Percentiles rank a stretch among this genome's conserved stretches.
phyloP scores from a whole-genome alignment of 1,140 invertebrate species.

The Drosophila burlai region DNA sequence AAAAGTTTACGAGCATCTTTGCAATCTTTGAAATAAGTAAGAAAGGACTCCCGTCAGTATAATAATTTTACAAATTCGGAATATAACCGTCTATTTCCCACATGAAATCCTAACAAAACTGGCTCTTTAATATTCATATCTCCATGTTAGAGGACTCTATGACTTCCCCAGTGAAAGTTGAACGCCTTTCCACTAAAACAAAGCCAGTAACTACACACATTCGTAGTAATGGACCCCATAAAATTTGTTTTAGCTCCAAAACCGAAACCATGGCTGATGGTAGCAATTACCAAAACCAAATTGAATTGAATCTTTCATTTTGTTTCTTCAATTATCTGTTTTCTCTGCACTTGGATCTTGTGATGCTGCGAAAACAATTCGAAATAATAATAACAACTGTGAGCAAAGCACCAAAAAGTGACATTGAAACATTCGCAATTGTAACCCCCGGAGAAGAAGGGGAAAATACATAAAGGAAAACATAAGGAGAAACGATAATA shows the following conservation, averaged over 20 bases:
- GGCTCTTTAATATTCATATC: background rate
- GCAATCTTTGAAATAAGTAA: too few relatives aligned
- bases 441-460: constrained; percentile 18
- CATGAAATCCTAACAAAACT: background rate
- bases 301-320: constrained; percentile 28
- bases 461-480: constrained; percentile 8
- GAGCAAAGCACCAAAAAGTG: constrained; percentile 19
- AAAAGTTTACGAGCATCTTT: too few relatives aligned
- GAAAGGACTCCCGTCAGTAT: too few relatives aligned
- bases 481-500: constrained; percentile 25
- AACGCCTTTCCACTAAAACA: background rate
- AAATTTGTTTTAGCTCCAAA: constrained; percentile 4
- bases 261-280: constrained; percentile 7
- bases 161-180: constrained; percentile 11
- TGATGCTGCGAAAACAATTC: constrained; percentile 43
- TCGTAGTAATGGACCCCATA: background rate
- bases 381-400: constrained; percentile 20
- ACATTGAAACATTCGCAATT: constrained; percentile 48
- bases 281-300: constrained; percentile 33
- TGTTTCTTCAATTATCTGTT: constrained; percentile 45
- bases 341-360: constrained; percentile 46
- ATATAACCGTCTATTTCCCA: background rate
- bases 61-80: too few relatives aligned
- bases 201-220: background rate
- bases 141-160: background rate